Base-by-base conservation (phyloP, 2,113 vertebrate genomes). In the Siniperca chuatsi region DNA sequence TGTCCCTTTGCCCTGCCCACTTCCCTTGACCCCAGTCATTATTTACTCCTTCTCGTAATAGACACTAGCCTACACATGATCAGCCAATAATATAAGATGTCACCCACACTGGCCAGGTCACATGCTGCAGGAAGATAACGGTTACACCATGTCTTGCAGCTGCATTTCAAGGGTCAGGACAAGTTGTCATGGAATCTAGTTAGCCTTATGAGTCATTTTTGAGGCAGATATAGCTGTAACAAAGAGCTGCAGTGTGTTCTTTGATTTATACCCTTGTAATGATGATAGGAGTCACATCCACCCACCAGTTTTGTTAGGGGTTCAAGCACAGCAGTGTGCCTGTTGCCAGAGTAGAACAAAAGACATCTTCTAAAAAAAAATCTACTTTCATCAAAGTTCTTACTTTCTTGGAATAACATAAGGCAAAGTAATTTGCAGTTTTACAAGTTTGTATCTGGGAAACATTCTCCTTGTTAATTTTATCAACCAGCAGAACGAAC, bases 301-400 rank as follows among this genome's bases (percentile, higher is more conserved):
- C 82, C 86, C 89, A 90, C 85, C 90, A 87, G 87, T 90, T 92
- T 85, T 83, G 84, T 86, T 58, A 58, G 54, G 62, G 81, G 86
- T 75, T 86, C 50, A 52, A 83, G 40, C 83, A 11, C 85, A 89
- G 78, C 73, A 54, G 68, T 23, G 79, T 35, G 64, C 61, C 83
- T 87, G 68, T 79, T 84, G 55, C 72, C 73, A 65, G 37, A 82
- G 58, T 12, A 70, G 72, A 85, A 92, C 76, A 87, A 81, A 89
- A 82, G 8, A 55, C 18, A 50, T 46, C 12, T 23, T 79, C 55
- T 78, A 52, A 25, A 25, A 62, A 58, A 33, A 77, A 50, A 75
- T 15, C 8, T 8, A n/a, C 77, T 70, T 81, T 83, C 73, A 85
- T 83, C 85, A 77, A 69, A 86, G 57, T 84, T 84, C 48, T 29